Evolutionary conservation across 2,888 invertebrate species (phyloP).

Genomic region (Apodemia duryi): DNA sequence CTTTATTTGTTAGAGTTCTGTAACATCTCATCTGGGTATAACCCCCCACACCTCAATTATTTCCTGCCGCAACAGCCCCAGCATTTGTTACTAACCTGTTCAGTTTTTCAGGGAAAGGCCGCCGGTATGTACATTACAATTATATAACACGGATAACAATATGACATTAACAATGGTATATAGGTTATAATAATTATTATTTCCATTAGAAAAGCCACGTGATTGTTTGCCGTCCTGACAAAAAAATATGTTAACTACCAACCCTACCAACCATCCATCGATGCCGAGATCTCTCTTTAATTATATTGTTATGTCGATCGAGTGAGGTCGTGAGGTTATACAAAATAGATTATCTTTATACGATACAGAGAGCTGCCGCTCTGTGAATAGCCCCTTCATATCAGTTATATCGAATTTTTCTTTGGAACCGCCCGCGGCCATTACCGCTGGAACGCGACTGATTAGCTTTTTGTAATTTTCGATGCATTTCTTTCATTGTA

Average conservation of each 20-base stretch:
- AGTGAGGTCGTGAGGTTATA: slow-evolving; percentile 75
- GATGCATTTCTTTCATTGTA: slow-evolving; percentile 16
- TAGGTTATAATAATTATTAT: too few species aligned
- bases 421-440: slow-evolving; percentile 54
- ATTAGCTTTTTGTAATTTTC: slow-evolving; percentile 34
- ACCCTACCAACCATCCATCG: slow-evolving; percentile 27
- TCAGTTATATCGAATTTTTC: slow-evolving; percentile 55
- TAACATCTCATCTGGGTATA: too few species aligned
- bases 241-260: not conserved
- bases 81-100: too few species aligned
- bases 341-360: slow-evolving; percentile 76
- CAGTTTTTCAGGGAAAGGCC: too few species aligned
- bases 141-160: too few species aligned
- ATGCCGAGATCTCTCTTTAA: slow-evolving; percentile 69
- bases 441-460: slow-evolving; percentile 48
- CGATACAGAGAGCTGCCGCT: slow-evolving; percentile 59
- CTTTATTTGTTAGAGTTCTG: too few species aligned
- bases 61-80: too few species aligned
- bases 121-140: too few species aligned
- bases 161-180: too few species aligned
- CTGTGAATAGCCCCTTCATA: slow-evolving; percentile 52
- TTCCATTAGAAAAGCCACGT: too few species aligned
- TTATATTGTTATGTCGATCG: slow-evolving; percentile 73
- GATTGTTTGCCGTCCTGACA: too few species aligned
- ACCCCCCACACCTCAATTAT: too few species aligned